Evolutionary conservation across 2,797 vertebrate genomes (phyloP).

Genomic region (Poecile montanus): DNA sequence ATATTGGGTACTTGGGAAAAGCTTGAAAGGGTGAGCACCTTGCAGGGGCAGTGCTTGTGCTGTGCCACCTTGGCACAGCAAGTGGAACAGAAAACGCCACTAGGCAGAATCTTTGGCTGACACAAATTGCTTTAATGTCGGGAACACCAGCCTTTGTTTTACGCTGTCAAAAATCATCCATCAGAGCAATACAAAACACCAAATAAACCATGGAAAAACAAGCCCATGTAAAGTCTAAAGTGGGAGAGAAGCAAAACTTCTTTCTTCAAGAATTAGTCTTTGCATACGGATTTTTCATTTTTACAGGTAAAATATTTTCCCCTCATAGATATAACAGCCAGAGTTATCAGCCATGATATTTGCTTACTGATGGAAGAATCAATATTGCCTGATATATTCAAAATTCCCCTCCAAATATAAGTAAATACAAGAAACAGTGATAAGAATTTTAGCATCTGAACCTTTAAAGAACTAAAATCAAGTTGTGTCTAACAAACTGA

Average conservation of each 20-base stretch:
- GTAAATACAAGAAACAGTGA: neutral
- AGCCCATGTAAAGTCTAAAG: neutral
- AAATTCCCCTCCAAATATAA: neutral
- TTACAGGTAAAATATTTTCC: neutral
- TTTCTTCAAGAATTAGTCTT: neutral
- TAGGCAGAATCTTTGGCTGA: neutral
- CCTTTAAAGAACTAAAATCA: neutral
- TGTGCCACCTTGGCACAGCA: neutral
- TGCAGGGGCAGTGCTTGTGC: accelerated
- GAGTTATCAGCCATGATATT: neutral
- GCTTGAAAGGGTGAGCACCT: neutral
- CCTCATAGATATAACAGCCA: neutral
- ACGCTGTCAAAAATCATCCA: neutral
- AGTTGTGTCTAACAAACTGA: neutral
- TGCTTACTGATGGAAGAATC: neutral
- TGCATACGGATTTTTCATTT: neutral
- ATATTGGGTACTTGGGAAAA: neutral
- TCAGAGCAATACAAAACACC: neutral
- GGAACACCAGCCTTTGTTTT: neutral
- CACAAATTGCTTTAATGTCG: neutral
- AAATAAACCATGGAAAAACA: neutral
- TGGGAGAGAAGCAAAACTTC: neutral
- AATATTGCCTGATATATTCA: neutral
- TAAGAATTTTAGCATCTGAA: neutral
- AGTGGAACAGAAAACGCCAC: neutral